Base-by-base conservation (phyloP, 2,888 invertebrate genomes). In the Callimorpha dominula region DNA sequence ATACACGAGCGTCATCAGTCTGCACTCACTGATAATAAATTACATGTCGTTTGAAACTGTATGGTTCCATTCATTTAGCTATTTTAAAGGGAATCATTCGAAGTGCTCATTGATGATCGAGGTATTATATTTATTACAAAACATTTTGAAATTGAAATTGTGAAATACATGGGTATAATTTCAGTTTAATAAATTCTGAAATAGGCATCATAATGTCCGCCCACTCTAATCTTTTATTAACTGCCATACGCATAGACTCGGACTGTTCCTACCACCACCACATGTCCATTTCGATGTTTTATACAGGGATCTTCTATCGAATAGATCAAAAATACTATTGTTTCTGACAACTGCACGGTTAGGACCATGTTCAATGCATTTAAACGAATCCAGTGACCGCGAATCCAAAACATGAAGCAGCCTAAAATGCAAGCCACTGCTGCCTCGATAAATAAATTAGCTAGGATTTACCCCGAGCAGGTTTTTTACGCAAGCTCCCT, bases 21-120 rank as follows among this genome's bases (percentile, higher is more conserved):
- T 73, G 68, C 76, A 72, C 60, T 70, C 63, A 12, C 71, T 77
- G 79, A 80, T 84, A 82, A 65, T 40, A 60, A 43, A 31, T 49
- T 20, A 63, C 42, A 75, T 31, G 65, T 63, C 43, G n/a, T 69
- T 46, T 57, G 40, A 75, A 60, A 49, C 52, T 68, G 70, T 70
- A 65, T 49, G 49, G 75, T 72, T 75, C 68, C 63, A 74, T 77
- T 68, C 15, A 60, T 54, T 52, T 73, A 52, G 31, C 9, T 73
- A 69, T 68, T 57, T 6, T 14, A 49, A 46, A 49, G 46, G n/a
- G 15, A 46, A 46, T 8, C 20, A n/a, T 8, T 6, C 9, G 9
- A 46, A 46, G 6, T 46, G 43, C 9, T 46, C 43, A 46, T 46
- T 46, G 43, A 46, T 46, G 43, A 46, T 8, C 9, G 9, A 46